Base-by-base conservation (phyloP, 2,888 invertebrate genomes). In the Caenorhabditis macrosperma region DNA sequence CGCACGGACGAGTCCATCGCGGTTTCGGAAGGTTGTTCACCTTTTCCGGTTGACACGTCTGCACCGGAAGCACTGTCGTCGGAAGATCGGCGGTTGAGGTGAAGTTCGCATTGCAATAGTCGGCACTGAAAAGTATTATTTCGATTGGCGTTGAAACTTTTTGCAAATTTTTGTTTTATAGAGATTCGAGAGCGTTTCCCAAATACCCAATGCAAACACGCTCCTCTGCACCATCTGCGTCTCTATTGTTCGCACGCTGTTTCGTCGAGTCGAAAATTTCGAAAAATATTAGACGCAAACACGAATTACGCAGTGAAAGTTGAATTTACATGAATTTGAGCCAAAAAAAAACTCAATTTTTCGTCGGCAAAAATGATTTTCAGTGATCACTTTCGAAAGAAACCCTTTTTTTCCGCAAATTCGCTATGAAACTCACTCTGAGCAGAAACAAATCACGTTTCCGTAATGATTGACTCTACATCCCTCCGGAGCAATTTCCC, bases 381-480 rank as follows among this genome's bases (percentile, higher is more conserved):
- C n/a, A n/a, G n/a, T n/a, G n/a, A n/a, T n/a, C n/a, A n/a, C 17
- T 46, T 7, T 17, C n/a, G n/a, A n/a, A n/a, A n/a, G n/a, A n/a
- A n/a, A 30, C 10, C 38, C 35, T 22, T 17, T 35, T 26, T 4
- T 26, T 15, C 22, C 44, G 22, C 17, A 22, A 41, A 41, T 24
- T 35, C 55, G 20, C 1, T 54, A 30, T n/a, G 22, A 17, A 41
- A 33, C 64, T 38, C 20, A 81, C 78, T 81, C 76, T 61, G 71
- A 35, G 72, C 83, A 83, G 10, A 83, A 74, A 35, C 83, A 83
- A 26, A 83, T 77, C 9, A 79, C 48, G 50, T 83, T 79, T 46
- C 83, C 83, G 55, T 82, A 64, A 52, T 82, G 78, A 61, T 83
- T 83, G 33, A 78, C 50, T 26, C 83, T 64, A 68, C 83, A 83